Conservation (phyloP, 2,888 invertebrate species). For the Zelleria hepariella region DNA sequence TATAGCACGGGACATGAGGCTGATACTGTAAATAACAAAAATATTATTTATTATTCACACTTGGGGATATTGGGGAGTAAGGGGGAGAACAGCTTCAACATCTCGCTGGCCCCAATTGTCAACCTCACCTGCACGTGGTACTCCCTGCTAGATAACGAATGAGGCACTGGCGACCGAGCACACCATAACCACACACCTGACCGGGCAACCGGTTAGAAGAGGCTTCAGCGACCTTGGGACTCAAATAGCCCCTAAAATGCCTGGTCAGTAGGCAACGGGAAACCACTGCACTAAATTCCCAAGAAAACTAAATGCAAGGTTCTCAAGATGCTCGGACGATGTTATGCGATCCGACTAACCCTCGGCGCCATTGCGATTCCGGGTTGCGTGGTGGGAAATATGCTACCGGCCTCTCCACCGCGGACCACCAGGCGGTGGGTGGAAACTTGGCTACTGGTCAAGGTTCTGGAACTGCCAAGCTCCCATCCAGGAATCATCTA, state of each 20-base stretch:
- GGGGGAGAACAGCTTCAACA: background rate
- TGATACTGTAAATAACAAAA: too few relatives aligned
- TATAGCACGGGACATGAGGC: too few relatives aligned
- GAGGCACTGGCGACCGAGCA: conserved; percentile 3
- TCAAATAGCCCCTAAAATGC: conserved; percentile 9
- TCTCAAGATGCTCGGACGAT: background rate
- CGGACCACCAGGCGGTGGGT: background rate
- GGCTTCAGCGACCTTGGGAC: conserved; percentile 10
- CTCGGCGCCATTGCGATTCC: background rate
- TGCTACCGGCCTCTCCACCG: background rate
- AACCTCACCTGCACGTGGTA: background rate
- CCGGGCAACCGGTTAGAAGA: conserved; percentile 6
- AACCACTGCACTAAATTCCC: conserved; percentile 11
- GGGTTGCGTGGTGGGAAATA: background rate
- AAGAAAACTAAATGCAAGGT: background rate
- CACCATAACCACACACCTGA: conserved; percentile 15
- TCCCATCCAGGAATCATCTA: background rate
- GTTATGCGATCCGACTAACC: background rate
- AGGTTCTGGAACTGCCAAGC: background rate
- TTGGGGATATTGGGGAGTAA: too few relatives aligned
- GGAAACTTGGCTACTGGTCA: background rate
- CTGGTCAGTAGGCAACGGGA: conserved; percentile 9
- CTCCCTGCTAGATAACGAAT: background rate
- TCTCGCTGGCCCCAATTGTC: background rate
- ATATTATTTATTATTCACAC: too few relatives aligned